A percentile compares a stretch with the other conserved stretches of the same genome.
These are phyloP conservation scores for Glossosoma conforme DNA, from an alignment of 1,140 invertebrate species.

Conservation along the genomic window DNA sequence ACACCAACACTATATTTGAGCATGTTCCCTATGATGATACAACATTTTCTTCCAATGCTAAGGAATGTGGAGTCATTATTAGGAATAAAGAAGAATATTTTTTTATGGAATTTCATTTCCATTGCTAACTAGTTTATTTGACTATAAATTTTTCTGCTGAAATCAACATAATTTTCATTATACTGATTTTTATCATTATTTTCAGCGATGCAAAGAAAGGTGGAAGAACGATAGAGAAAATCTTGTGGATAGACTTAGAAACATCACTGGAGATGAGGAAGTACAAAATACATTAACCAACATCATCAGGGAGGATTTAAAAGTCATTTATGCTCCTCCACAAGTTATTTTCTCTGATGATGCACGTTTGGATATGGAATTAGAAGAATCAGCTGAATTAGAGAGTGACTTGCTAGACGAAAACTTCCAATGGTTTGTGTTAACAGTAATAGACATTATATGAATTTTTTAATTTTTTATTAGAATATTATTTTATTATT, in stretches of 20 bases:
- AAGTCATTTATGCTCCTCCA: constrained; percentile 5
- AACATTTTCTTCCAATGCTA: no score
- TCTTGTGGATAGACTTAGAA: constrained; percentile 20
- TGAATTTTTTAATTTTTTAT: no score
- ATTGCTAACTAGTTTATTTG: neutral
- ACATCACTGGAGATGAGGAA: constrained; percentile 11
- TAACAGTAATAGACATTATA: constrained; percentile 4
- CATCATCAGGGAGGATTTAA: constrained; percentile 26
- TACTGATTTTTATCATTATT: constrained; percentile 5
- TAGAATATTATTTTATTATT: no score
- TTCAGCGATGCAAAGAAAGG: constrained; percentile 29
- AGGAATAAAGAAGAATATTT: no score
- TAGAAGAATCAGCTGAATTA: constrained; percentile 11
- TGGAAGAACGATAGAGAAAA: constrained; percentile 19
- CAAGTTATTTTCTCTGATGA: no score
- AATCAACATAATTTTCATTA: neutral
- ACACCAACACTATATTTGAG: no score
- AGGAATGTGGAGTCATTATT: no score
- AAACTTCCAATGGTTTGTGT: constrained; percentile 23
- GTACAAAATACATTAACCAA: constrained; percentile 14
- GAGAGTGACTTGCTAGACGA: constrained; percentile 17
- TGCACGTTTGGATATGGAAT: neutral
- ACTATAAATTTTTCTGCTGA: neutral
- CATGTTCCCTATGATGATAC: no score
- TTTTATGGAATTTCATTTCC: no score